Conservation (phyloP, 2,113 vertebrate species). For the Gopherus evgoodei region DNA sequence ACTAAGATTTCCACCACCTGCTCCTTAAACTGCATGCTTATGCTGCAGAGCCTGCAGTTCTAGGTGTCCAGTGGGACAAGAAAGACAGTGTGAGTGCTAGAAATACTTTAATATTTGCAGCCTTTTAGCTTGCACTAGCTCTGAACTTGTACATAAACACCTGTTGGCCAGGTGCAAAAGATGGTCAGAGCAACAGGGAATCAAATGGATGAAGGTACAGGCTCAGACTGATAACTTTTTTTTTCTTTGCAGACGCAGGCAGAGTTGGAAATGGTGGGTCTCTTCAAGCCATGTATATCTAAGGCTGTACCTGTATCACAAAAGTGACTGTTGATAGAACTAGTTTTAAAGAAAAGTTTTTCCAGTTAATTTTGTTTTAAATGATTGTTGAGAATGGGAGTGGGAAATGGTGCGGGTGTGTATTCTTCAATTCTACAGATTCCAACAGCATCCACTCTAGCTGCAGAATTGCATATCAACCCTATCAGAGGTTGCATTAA, state of each 20-base stretch:
- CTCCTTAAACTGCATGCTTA: rapidly evolving
- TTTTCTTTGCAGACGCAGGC: not conserved
- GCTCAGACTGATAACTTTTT: not conserved
- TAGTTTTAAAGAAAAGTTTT: not conserved
- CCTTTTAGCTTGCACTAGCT: not conserved
- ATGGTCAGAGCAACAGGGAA: not conserved
- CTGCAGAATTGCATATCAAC: not conserved
- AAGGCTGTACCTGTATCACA: not conserved
- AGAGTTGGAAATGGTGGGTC: not conserved
- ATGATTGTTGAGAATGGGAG: not conserved
- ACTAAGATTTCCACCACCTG: not conserved
- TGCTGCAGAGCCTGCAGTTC: not conserved
- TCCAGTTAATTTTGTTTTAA: not conserved
- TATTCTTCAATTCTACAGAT: not conserved
- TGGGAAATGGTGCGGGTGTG: not conserved
- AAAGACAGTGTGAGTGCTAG: not conserved
- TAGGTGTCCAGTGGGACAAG: rapidly evolving
- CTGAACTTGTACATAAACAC: not conserved
- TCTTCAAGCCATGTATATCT: not conserved
- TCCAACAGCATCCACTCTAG: not conserved
- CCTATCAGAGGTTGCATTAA: no score
- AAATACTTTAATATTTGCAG: not conserved
- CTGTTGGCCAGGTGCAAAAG: not conserved
- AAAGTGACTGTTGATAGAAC: not conserved
- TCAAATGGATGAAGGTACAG: not conserved